These are phyloP conservation scores for Notarius lentiginosus DNA, from an alignment of 2,113 vertebrate genomes.

Conservation along the genomic window DNA sequence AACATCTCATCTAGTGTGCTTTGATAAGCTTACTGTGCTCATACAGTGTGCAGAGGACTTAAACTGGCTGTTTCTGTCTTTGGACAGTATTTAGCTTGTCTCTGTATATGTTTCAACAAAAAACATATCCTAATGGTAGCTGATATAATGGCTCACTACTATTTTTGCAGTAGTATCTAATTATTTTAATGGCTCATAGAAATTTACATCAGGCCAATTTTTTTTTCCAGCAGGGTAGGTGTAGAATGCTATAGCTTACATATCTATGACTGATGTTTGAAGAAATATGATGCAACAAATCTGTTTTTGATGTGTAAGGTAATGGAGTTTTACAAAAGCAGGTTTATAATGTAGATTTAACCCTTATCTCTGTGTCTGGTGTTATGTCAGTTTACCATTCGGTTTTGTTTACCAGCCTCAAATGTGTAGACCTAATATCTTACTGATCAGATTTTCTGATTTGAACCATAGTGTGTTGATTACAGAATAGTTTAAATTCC, in stretches of 20 bases:
- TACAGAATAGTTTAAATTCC: neutral
- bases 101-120: neutral
- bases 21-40: slow-evolving; percentile 3
- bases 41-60: neutral
- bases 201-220: neutral
- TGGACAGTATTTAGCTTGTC: neutral
- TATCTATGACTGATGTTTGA: neutral
- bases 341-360: neutral
- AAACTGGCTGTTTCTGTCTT: neutral
- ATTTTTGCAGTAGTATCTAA: neutral
- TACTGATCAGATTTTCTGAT: neutral
- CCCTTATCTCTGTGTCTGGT: neutral
- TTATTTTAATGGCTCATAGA: neutral
- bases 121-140: neutral
- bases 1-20: neutral
- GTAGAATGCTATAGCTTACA: too few species aligned
- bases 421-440: neutral
- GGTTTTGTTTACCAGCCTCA: neutral
- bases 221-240: neutral
- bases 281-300: neutral
- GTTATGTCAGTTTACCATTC: neutral
- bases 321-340: neutral
- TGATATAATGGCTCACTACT: neutral
- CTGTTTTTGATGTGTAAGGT: neutral
- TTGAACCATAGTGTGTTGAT: slow-evolving; percentile 10